Base-by-base conservation (phyloP, 2,797 vertebrate genomes). In the Rhincodon typus region DNA sequence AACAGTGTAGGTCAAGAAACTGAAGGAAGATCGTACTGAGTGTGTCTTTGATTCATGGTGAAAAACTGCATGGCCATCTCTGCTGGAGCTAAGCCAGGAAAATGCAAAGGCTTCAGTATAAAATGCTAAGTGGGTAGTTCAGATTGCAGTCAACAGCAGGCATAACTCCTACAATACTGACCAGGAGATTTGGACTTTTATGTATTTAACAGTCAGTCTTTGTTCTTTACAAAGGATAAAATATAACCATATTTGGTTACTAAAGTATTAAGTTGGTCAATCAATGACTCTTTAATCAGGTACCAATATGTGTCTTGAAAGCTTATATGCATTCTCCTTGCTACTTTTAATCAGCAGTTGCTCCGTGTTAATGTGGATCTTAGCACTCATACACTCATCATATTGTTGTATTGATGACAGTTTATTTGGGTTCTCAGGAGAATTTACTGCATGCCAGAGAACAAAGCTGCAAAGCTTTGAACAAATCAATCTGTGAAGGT, bases 401-500 rank as follows among this genome's bases (percentile, higher is more conserved):
- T 77, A 74, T 95, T 95, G 90, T 69, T 25, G 70, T 77, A 95
- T 95, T 17, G 30, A 95, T 95, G 94, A 95, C 72, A 77, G 94
- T 53, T 50, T 77, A 50, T 77, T 95, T 74, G 94, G 50, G 94
- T 95, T 34, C 94, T 95, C 70, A 34, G 69, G 94, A 95, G 94
- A 72, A 77, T 95, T 57, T 53, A 95, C 94, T 19, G 27, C 57
- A 72, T 50, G 94, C 94, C 50, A 50, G 69, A 74, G 70, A 95
- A 95, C 94, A 77, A 95, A 95, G 87, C 87, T 90, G 87, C 50
- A 90, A 62, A 90, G 94, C 70, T 95, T 70, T 95, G 94, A 95
- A 74, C 72, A 77, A 95, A 70, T 77, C 70, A 95, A 95, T 95
- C 70, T 95, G 42, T 95, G 94, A 95, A 94, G 94, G 93, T 94